phyloP scores from a whole-genome alignment of 2,113 vertebrate genomes.

The Theristicus caerulescens region DNA sequence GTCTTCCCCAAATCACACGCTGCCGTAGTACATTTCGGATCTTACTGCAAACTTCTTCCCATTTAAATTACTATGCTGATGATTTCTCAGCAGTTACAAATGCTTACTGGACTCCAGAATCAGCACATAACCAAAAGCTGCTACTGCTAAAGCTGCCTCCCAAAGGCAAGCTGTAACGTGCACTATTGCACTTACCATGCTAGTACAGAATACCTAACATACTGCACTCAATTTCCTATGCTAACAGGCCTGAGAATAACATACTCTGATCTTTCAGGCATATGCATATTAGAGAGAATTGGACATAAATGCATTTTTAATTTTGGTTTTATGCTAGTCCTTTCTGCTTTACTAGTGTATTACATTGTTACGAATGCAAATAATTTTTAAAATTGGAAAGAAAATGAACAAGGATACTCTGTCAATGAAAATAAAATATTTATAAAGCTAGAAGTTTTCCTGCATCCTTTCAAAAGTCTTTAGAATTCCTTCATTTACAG shows the following conservation, averaged over 20 bases:
- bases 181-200: background rate
- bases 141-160: background rate
- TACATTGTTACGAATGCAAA: background rate
- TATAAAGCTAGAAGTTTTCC: background rate
- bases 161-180: background rate
- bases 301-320: background rate
- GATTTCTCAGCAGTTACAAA: background rate
- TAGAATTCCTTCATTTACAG: background rate
- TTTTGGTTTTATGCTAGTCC: background rate
- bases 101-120: background rate
- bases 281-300: background rate
- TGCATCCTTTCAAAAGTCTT: background rate
- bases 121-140: background rate
- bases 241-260: background rate
- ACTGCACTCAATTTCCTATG: background rate
- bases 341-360: background rate
- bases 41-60: background rate
- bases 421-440: background rate
- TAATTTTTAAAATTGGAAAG: background rate
- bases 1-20: background rate
- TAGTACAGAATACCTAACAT: background rate
- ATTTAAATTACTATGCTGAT: background rate
- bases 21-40: fast-evolving
- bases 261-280: background rate
- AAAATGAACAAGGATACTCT: background rate